Percentiles rank a stretch among this genome's conserved stretches.
Evolutionary conservation across 2,888 invertebrate genomes (phyloP).

Genomic region (Noctua janthina): DNA sequence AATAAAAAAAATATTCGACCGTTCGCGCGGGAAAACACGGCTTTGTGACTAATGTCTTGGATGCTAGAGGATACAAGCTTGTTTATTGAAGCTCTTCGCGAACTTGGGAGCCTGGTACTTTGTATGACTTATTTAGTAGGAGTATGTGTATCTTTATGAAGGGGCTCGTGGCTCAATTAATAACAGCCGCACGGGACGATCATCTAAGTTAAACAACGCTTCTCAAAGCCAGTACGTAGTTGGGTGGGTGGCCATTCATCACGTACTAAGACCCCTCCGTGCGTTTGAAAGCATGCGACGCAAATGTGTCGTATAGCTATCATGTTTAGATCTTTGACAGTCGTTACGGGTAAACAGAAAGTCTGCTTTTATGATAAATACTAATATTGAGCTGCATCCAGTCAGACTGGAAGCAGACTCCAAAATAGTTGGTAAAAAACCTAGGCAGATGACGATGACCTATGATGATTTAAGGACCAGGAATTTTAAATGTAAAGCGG

Average conservation of each 20-base stretch:
- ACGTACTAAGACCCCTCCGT: background rate
- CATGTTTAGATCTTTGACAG: background rate
- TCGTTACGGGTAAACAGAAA: background rate
- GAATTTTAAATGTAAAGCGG: background rate
- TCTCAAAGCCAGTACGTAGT: background rate
- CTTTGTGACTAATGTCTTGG: conserved; percentile 57
- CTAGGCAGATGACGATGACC: background rate
- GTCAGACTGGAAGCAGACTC: background rate
- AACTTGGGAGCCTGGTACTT: conserved; percentile 46
- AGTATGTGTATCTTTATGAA: background rate
- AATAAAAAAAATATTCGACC: conserved; percentile 54
- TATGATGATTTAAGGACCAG: background rate
- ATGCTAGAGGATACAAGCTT: conserved; percentile 33
- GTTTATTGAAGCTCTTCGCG: conserved; percentile 41
- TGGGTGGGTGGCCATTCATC: background rate
- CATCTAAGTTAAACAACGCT: background rate
- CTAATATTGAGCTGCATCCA: background rate
- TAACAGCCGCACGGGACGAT: background rate
- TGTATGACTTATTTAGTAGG: conserved; percentile 21
- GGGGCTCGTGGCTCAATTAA: background rate
- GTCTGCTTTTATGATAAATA: background rate
- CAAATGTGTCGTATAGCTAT: background rate
- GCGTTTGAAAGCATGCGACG: too few species aligned
- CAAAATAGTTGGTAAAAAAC: background rate
- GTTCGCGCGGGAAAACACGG: conserved; percentile 47